These are phyloP conservation scores for Heliopora coerulea DNA, from an alignment of 92 coral and sea anemone species.

Conservation along the genomic window DNA sequence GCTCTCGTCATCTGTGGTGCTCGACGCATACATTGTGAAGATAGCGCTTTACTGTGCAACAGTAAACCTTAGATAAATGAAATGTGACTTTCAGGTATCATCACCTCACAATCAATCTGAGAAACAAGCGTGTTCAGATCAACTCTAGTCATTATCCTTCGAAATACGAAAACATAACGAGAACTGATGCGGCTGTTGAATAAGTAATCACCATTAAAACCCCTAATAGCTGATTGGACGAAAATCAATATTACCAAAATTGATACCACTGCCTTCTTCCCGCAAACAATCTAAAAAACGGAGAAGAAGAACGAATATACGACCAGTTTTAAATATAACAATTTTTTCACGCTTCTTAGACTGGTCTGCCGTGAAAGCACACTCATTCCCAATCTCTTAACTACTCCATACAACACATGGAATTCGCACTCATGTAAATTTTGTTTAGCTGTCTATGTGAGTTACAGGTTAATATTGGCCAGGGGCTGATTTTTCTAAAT, in stretches of 20 bases:
- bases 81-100: conserved; percentile 46
- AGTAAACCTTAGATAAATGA: conserved; percentile 11
- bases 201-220: conserved; percentile 45
- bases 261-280: conserved; percentile 22
- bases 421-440: no score
- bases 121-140: conserved; percentile 31
- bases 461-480: neutral
- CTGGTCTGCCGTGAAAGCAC: neutral
- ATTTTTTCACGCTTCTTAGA: neutral
- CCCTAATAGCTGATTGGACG: conserved; percentile 43
- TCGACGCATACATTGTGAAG: conserved; percentile 81
- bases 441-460: no score
- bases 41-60: conserved; percentile 1
- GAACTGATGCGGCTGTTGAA: conserved; percentile 39
- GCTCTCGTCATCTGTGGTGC: conserved; percentile 75
- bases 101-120: conserved; percentile 43
- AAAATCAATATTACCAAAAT: conserved; percentile 17
- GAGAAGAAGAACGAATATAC: conserved; percentile 15
- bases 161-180: conserved; percentile 28
- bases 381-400: conserved; percentile 40
- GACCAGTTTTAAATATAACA: neutral
- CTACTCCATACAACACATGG: no score
- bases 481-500: neutral
- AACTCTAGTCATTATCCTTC: conserved; percentile 35
- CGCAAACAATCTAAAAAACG: conserved; percentile 17